A percentile compares a stretch with the other conserved stretches of the same genome.
These are phyloP conservation scores for Zygogramma bicolorata DNA, from an alignment of 2,888 invertebrate species.

Conservation along the genomic window DNA sequence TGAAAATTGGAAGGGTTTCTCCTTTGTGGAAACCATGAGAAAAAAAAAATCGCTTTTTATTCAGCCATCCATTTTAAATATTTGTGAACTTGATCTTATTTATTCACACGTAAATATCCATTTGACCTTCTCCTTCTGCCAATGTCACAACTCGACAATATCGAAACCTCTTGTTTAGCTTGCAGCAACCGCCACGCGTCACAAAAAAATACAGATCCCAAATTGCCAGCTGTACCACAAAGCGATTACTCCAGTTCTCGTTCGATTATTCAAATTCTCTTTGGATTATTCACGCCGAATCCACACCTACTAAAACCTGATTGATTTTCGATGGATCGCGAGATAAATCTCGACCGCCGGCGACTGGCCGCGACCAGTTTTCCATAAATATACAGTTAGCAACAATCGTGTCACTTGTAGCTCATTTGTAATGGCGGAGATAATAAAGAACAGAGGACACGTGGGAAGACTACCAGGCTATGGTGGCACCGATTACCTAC, in stretches of 20 bases:
- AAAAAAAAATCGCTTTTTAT: too few species aligned
- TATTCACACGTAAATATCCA: too few species aligned
- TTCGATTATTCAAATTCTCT: background rate
- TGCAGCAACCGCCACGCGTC: background rate
- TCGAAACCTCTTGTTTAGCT: background rate
- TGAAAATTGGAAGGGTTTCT: too few species aligned
- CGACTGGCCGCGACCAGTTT: conserved; percentile 10
- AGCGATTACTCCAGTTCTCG: background rate
- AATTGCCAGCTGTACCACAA: background rate
- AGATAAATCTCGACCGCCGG: conserved; percentile 4
- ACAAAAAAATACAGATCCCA: background rate
- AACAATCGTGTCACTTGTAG: conserved; percentile 20
- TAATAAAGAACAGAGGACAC: conserved; percentile 12
- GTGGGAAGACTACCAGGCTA: background rate
- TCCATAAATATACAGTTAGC: conserved; percentile 23
- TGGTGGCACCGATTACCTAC: background rate
- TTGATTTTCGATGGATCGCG: conserved; percentile 3
- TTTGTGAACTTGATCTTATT: too few species aligned
- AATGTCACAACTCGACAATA: background rate
- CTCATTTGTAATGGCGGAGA: conserved; percentile 18
- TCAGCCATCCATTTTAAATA: too few species aligned
- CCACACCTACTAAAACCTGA: conserved; percentile 2
- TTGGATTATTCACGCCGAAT: conserved; percentile 1
- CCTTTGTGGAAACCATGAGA: too few species aligned
- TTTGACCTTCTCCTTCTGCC: background rate